These are phyloP conservation scores for Ectemnius continuus DNA, from an alignment of 2,888 invertebrate species.

Conservation along the genomic window DNA sequence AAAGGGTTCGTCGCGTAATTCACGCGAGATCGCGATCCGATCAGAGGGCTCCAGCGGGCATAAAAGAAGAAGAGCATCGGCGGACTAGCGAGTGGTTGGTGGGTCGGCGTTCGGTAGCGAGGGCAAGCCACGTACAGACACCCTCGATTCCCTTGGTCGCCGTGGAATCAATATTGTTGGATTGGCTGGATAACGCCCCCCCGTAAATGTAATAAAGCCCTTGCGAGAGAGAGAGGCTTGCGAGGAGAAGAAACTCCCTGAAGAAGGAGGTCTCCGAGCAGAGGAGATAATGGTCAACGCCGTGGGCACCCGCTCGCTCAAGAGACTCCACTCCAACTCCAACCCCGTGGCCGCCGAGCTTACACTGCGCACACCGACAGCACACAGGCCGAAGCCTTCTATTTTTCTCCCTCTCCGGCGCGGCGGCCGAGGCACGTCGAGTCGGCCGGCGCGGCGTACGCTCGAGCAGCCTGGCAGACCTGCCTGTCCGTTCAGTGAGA, in stretches of 20 bases:
- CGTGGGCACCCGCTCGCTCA: not conserved
- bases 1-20: slow-evolving; percentile 35
- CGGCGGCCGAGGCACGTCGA: slow-evolving; percentile 44
- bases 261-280: no score
- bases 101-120: slow-evolving; percentile 59
- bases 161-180: slow-evolving; percentile 74
- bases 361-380: slow-evolving; percentile 30
- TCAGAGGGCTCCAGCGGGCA: no score
- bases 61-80: slow-evolving; percentile 32
- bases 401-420: slow-evolving; percentile 33
- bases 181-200: slow-evolving; percentile 73
- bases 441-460: no score
- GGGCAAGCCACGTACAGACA: slow-evolving; percentile 31
- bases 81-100: slow-evolving; percentile 28
- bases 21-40: slow-evolving; percentile 18
- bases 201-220: slow-evolving; percentile 72
- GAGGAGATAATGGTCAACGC: slow-evolving; percentile 55
- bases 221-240: slow-evolving; percentile 16
- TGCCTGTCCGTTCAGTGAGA: slow-evolving; percentile 66
- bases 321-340: not conserved
- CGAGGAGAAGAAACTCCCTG: no score
- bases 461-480: slow-evolving; percentile 44
- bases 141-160: slow-evolving; percentile 43
- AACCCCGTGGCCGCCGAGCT: not conserved
- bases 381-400: slow-evolving; percentile 4